A percentile compares a stretch with the other conserved stretches of the same genome.
These are phyloP conservation scores for Drosophila micromelanica DNA, from an alignment of 1,140 invertebrate genomes.

Conservation along the genomic window DNA sequence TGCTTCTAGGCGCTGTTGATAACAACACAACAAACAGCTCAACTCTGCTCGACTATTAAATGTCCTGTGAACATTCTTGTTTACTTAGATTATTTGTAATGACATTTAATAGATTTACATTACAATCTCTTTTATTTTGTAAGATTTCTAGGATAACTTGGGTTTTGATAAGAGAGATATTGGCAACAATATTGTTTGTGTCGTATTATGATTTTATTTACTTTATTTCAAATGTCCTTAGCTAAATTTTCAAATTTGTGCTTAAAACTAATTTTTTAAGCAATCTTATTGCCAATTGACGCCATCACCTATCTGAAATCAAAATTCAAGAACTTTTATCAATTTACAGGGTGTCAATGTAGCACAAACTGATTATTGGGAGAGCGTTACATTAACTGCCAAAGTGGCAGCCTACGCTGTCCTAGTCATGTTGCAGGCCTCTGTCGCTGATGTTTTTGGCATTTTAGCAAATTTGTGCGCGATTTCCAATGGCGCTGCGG, in stretches of 20 bases:
- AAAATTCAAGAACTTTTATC: too few relatives aligned
- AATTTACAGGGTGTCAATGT: slow-evolving; percentile 31
- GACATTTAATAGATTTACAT: too few relatives aligned
- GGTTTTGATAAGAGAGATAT: too few relatives aligned
- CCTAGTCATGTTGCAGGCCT: slow-evolving; percentile 28
- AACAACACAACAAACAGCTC: neutral
- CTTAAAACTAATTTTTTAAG: too few relatives aligned
- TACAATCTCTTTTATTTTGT: too few relatives aligned
- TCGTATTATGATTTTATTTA: too few relatives aligned
- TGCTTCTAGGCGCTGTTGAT: slow-evolving; percentile 36
- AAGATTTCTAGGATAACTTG: too few relatives aligned
- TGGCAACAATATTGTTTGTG: too few relatives aligned
- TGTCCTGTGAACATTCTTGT: neutral
- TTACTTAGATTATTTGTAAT: too few relatives aligned
- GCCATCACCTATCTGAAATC: too few relatives aligned
- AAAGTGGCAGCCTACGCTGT: slow-evolving; percentile 32
- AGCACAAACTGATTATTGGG: slow-evolving; percentile 29
- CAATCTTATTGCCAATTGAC: neutral
- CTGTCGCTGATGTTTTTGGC: slow-evolving; percentile 47
- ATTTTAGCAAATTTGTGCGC: slow-evolving; percentile 52
- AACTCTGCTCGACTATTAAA: slow-evolving; percentile 2
- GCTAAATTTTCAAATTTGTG: too few relatives aligned
- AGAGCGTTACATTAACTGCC: slow-evolving; percentile 51
- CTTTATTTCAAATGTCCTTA: too few relatives aligned
- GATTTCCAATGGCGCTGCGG: slow-evolving; percentile 25